Percentiles rank a stretch among this genome's conserved stretches.
phyloP scores from a whole-genome alignment of 1,140 invertebrate species.

The Marisa cornuarietis region DNA sequence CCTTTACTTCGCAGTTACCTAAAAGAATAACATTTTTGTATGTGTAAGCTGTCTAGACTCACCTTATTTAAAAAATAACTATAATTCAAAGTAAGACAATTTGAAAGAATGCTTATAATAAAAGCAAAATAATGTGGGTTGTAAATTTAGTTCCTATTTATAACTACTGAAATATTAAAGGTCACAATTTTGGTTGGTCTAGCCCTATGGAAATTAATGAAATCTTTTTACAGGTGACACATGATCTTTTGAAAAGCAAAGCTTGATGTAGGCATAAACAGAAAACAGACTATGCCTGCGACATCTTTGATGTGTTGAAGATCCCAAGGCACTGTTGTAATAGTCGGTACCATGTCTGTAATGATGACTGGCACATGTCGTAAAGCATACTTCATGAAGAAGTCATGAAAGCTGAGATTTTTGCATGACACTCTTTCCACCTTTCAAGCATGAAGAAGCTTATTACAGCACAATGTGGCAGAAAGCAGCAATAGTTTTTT shows the following conservation, averaged over 20 bases:
- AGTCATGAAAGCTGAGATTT: constrained; percentile 39
- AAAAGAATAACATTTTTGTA: background rate
- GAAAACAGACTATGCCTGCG: constrained; percentile 36
- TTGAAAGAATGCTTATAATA: background rate
- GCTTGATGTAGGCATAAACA: background rate
- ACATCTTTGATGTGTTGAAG: constrained; percentile 42
- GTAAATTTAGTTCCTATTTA: background rate
- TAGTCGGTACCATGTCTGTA: constrained; percentile 37
- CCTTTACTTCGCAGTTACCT: constrained; percentile 41
- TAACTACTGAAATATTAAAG: background rate
- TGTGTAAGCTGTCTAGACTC: background rate
- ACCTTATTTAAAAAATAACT: background rate
- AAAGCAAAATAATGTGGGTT: background rate
- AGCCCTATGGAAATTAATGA: too few relatives aligned
- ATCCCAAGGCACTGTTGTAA: constrained; percentile 44
- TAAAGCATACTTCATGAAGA: constrained; percentile 41
- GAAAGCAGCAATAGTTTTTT: background rate
- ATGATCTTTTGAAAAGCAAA: background rate
- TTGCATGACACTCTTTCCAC: constrained; percentile 39
- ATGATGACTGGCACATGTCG: constrained; percentile 49
- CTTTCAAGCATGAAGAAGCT: constrained; percentile 16
- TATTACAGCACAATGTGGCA: background rate
- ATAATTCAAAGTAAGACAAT: background rate
- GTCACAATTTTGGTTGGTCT: too few relatives aligned
- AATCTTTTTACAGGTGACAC: too few relatives aligned